These are phyloP conservation scores for Unio pictorum DNA, from an alignment of 2,888 invertebrate species.

Conservation along the genomic window DNA sequence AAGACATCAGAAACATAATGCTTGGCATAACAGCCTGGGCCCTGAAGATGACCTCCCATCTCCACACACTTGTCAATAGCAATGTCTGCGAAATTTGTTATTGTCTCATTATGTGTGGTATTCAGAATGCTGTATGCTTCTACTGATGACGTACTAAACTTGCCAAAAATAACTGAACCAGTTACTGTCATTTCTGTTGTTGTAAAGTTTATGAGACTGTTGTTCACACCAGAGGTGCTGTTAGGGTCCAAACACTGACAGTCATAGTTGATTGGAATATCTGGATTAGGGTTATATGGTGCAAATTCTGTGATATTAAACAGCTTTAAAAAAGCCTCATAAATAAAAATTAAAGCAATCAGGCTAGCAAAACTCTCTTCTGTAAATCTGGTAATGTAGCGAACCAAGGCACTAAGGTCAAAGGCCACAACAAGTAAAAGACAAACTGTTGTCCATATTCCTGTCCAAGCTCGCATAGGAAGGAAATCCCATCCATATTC, in stretches of 20 bases:
- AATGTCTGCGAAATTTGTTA: too few relatives aligned
- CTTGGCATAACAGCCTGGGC: slow-evolving; percentile 73
- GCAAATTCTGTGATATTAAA: slow-evolving; percentile 72
- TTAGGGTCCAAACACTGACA: slow-evolving; percentile 37
- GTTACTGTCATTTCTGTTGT: too few relatives aligned
- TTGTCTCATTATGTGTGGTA: too few relatives aligned
- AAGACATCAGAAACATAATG: slow-evolving; percentile 79
- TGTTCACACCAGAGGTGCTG: slow-evolving; percentile 6
- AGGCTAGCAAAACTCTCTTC: slow-evolving; percentile 98
- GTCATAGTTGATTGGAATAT: slow-evolving; percentile 21
- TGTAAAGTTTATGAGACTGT: neutral
- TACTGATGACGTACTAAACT: too few relatives aligned
- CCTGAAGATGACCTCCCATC: slow-evolving; percentile 32
- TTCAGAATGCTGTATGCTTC: too few relatives aligned
- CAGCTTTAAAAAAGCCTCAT: slow-evolving; percentile 95
- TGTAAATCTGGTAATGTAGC: slow-evolving; percentile 97
- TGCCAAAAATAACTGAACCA: too few relatives aligned
- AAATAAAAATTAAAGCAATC: slow-evolving; percentile 98
- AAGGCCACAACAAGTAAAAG: slow-evolving; percentile 89
- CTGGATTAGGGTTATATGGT: slow-evolving; percentile 14
- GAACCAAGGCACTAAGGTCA: slow-evolving; percentile 95
- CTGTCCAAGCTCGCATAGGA: slow-evolving; percentile 96
- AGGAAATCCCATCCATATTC: slow-evolving; percentile 87
- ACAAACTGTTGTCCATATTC: slow-evolving; percentile 92
- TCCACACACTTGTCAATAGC: too few relatives aligned